Percentiles rank a stretch among this genome's conserved stretches.
phyloP scores from a whole-genome alignment of 1,140 invertebrate genomes.

The Lepidurus couesii region DNA sequence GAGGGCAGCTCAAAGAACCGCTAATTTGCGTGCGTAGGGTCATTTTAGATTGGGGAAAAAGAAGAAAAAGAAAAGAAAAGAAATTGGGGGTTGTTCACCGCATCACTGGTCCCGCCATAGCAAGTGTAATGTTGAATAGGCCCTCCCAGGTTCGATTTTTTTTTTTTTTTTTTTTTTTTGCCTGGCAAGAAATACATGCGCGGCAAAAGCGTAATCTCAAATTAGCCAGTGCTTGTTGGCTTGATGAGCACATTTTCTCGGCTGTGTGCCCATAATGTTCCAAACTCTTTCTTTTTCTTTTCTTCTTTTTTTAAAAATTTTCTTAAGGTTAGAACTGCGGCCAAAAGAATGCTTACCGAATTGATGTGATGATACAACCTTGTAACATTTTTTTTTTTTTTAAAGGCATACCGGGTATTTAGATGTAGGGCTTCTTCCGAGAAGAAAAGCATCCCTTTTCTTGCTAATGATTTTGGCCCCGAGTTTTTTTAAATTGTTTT shows the following conservation, averaged over 20 bases:
- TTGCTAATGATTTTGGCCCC: background rate
- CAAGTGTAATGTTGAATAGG: conserved; percentile 12
- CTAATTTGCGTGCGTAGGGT: conserved; percentile 21
- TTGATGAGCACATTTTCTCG: conserved; percentile 22
- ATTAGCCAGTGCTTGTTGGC: conserved; percentile 18
- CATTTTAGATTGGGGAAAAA: background rate
- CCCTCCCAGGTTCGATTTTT: background rate
- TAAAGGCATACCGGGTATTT: background rate
- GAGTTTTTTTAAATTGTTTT: background rate
- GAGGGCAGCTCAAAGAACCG: conserved; percentile 10
- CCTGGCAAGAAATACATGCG: background rate
- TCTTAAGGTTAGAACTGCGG: background rate
- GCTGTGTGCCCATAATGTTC: conserved; percentile 21
- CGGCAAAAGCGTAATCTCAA: conserved; percentile 16
- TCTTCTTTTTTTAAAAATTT: background rate
- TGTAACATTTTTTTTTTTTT: background rate
- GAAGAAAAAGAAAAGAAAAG: background rate
- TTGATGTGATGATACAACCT: conserved; percentile 9
- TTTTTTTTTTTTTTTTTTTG: background rate
- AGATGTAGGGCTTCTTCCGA: background rate
- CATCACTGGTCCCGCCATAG: background rate
- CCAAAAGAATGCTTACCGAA: background rate
- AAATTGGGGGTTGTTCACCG: background rate
- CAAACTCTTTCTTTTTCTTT: background rate
- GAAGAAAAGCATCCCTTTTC: conserved; percentile 9